phyloP scores from a whole-genome alignment of 2,888 invertebrate genomes.

The Synergus laeviventris region DNA sequence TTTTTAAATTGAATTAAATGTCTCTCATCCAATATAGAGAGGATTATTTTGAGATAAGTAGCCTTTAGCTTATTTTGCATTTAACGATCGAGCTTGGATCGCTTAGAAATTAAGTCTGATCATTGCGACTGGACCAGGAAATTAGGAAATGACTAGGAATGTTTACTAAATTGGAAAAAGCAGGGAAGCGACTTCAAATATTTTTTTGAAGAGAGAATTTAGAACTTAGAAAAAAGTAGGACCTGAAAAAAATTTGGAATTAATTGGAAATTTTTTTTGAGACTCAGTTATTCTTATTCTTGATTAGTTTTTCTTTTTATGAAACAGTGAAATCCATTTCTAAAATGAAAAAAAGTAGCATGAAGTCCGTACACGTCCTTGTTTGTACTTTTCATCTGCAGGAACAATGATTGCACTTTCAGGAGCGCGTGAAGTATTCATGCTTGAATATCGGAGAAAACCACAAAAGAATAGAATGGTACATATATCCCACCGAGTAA shows the following conservation, averaged over 20 bases:
- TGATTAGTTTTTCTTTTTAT: conserved; percentile 19
- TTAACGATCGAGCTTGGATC: not conserved
- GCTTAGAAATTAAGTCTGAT: not conserved
- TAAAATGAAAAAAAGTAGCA: conserved; percentile 16
- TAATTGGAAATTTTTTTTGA: not conserved
- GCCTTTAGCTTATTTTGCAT: not conserved
- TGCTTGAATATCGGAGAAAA: conserved; percentile 40
- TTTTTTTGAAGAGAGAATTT: not conserved
- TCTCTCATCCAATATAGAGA: not conserved
- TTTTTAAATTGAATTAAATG: not conserved
- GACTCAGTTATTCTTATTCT: conserved; percentile 2
- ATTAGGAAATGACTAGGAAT: not conserved
- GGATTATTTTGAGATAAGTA: not conserved
- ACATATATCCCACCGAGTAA: conserved; percentile 15
- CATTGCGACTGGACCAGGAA: not conserved
- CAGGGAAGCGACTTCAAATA: not conserved
- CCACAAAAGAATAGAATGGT: conserved; percentile 37
- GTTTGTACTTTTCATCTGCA: conserved; percentile 38
- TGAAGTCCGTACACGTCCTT: conserved; percentile 20
- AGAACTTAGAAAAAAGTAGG: not conserved
- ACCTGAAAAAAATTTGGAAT: not conserved
- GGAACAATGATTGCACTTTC: conserved; percentile 37
- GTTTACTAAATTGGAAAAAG: not conserved
- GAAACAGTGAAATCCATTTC: conserved; percentile 5
- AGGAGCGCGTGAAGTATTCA: conserved; percentile 37